These are phyloP conservation scores for Eretmodus cyanostictus DNA, from an alignment of 2,113 vertebrate genomes.

Conservation along the genomic window DNA sequence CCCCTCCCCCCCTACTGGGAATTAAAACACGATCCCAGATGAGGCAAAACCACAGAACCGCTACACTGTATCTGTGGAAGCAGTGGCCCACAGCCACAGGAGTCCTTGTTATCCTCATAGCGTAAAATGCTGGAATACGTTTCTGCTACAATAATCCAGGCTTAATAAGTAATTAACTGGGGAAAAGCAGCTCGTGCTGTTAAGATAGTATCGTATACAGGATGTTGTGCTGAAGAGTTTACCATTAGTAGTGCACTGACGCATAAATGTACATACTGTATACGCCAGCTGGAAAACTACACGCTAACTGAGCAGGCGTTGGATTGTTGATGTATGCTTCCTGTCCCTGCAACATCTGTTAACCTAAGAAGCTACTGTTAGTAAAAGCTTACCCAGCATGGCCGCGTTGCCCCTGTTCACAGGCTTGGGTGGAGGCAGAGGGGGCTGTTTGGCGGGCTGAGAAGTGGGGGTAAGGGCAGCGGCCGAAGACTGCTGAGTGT, in stretches of 20 bases:
- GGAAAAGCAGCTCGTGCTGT: constrained; percentile 40
- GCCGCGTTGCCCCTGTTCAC: constrained; percentile 81
- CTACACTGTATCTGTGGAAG: neutral
- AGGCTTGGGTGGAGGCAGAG: constrained; percentile 90
- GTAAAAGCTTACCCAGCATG: constrained; percentile 80
- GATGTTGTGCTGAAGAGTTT: neutral
- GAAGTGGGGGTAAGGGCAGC: constrained; percentile 45
- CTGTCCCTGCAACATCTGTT: neutral
- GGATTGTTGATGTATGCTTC: neutral
- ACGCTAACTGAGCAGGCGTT: neutral
- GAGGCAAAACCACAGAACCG: constrained; percentile 2
- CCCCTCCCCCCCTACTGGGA: neutral
- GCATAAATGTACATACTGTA: constrained; percentile 7
- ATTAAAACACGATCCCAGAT: neutral
- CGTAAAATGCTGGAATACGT: constrained; percentile 19
- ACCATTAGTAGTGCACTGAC: constrained; percentile 4
- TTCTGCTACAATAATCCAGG: constrained; percentile 35
- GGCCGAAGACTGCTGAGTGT: constrained; percentile 59
- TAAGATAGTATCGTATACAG: constrained; percentile 34
- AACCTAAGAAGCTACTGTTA: neutral
- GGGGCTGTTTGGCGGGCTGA: constrained; percentile 83
- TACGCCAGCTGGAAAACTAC: neutral
- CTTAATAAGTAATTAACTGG: constrained; percentile 44
- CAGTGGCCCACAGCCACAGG: constrained; percentile 17
- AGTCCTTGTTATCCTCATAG: constrained; percentile 34